Evolutionary conservation across 1,140 invertebrate species (phyloP).

Genomic region (Drosophila tropicalis): DNA sequence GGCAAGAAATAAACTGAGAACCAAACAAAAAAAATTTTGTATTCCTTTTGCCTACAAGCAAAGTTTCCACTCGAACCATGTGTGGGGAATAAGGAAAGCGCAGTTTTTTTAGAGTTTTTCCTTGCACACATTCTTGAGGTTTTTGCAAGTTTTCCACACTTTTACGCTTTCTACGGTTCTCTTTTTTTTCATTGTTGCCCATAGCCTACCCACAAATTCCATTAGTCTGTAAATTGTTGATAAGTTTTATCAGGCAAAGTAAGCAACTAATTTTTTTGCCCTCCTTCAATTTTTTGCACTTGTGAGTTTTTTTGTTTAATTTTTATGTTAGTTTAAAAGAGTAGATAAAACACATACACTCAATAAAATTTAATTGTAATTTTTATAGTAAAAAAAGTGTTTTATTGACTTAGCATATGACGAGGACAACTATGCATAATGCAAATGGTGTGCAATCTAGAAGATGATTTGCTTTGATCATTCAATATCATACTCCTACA

Average conservation of each 20-base stretch:
- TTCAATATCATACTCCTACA: no score
- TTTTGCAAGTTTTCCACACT: constrained; percentile 6
- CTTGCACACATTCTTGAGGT: constrained; percentile 3
- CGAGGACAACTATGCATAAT: no score
- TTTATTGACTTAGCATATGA: no score
- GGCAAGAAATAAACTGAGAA: not conserved
- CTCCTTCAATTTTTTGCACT: constrained; percentile 21
- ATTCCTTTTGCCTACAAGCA: constrained; percentile 1
- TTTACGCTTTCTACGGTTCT: not conserved
- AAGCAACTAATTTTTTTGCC: constrained; percentile 11
- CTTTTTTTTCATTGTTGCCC: constrained; percentile 12
- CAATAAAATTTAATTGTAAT: no score
- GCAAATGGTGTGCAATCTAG: no score
- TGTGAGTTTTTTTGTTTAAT: constrained; percentile 21
- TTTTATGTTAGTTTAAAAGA: not conserved
- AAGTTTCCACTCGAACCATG: not conserved
- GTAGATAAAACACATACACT: not conserved
- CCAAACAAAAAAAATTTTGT: not conserved
- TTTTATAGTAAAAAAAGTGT: no score
- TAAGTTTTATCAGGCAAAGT: constrained; percentile 23
- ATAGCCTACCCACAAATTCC: constrained; percentile 42
- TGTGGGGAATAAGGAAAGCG: constrained; percentile 5
- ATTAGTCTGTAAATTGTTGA: constrained; percentile 49
- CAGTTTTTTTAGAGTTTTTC: constrained; percentile 13
- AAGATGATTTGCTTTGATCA: no score